Conservation (phyloP, 2,888 invertebrate genomes). For the Lasioglossum oenotherae region DNA sequence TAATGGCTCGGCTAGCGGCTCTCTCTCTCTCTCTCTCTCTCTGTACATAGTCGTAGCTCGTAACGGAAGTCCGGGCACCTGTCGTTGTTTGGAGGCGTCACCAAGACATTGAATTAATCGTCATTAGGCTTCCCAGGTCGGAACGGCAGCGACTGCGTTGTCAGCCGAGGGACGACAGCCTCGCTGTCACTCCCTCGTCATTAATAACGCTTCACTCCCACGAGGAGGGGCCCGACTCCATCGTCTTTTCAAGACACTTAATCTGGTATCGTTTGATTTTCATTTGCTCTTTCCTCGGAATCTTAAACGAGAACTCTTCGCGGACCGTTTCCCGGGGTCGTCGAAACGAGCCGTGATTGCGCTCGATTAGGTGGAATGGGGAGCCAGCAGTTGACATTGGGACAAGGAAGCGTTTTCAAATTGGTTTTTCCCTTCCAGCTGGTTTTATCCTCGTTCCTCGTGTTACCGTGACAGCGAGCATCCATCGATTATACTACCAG, state of each 20-base stretch:
- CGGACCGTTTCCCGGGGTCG: neutral
- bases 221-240: conserved; percentile 22
- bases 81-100: conserved; percentile 46
- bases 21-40: conserved; percentile 7
- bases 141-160: conserved; percentile 53
- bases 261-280: conserved; percentile 41
- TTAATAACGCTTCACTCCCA: conserved; percentile 65
- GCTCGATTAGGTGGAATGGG: neutral
- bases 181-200: conserved; percentile 67
- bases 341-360: conserved; percentile 25
- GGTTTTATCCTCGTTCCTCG: neutral
- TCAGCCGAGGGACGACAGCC: conserved; percentile 35
- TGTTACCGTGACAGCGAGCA: neutral
- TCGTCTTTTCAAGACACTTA: conserved; percentile 44
- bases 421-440: neutral
- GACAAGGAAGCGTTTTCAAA: neutral
- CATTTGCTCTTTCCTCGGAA: conserved; percentile 30
- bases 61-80: conserved; percentile 50
- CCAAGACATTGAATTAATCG: conserved; percentile 74
- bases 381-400: neutral
- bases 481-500: neutral
- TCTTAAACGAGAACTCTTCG: neutral
- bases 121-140: conserved; percentile 67
- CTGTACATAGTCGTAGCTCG: conserved; percentile 11
- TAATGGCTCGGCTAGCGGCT: conserved; percentile 47